Percentiles rank a stretch among this genome's conserved stretches.
Conservation (phyloP, 2,797 vertebrate species). For the Chelonia mydas region DNA sequence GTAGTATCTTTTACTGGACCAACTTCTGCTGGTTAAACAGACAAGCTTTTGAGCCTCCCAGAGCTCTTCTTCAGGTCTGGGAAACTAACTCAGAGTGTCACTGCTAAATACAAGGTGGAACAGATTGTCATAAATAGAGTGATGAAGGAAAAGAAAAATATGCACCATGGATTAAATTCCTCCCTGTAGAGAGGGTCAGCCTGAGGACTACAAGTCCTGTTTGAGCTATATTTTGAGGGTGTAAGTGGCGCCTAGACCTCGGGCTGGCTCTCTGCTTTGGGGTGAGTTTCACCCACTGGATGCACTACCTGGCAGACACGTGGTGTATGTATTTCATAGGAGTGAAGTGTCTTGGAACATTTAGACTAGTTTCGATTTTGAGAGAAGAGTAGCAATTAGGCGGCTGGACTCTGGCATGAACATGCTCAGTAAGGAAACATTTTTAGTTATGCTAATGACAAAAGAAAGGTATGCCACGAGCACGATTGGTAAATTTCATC, state of each 20-base stretch:
- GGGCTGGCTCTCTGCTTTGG: fast-evolving
- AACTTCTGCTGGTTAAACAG: neutral
- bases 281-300: neutral
- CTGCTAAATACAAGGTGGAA: neutral
- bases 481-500: fast-evolving
- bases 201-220: neutral
- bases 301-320: fast-evolving
- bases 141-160: neutral
- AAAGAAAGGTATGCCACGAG: neutral
- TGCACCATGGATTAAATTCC: neutral
- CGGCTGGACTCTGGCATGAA: neutral
- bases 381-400: neutral
- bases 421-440: fast-evolving
- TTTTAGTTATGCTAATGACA: neutral
- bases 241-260: neutral
- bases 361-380: fast-evolving
- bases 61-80: neutral
- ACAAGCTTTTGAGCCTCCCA: too few species aligned
- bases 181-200: neutral
- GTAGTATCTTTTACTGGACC: neutral
- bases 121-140: neutral
- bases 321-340: neutral
- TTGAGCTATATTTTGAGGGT: neutral
- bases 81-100: neutral
- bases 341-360: neutral